Evolutionary conservation across 1,140 invertebrate genomes (phyloP), one percentile per base, ranked within the genome.

Genomic region (Orchesella cincta): DNA sequence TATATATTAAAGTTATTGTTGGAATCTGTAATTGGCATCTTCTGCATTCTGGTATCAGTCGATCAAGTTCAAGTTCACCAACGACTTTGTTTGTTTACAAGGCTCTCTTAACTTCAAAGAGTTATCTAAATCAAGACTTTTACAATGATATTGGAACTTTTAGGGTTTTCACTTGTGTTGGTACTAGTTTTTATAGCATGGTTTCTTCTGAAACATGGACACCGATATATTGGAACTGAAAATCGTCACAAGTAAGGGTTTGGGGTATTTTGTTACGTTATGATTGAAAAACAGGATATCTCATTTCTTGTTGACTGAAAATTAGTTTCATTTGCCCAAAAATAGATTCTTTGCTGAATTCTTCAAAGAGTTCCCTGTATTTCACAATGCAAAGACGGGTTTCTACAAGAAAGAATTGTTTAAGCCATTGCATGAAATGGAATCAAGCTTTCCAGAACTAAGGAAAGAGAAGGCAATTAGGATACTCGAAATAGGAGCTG

Each of bases 401-500:
- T 29, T 12, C 26, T 62, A 29, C 20, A 80, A 80, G 54, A 78
- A 80, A 64, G 16, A 36, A n/a, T 72, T 74, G 33, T 80, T 80
- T 51, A 2, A 57, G 34, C 67, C 79, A 0, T 62, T 80, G 51
- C 51, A 78, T 52, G 74, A 76, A n/a, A 28, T 70, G 34, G 57
- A 79, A 35, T 80, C 78, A n/a, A 33, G 29, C 1, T 73, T 78
- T 46, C 34, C 16, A 0, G 34, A 78, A 36, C 39, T 77, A 29
- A 51, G 71, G 20, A 75, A 75, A 36, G 73, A 71, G 64, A 75
- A 75, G 20, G n/a, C 72, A 3, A 34, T 84, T 29, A 26, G 79
- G 16, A 76, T 84, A 36, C 67, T 85, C 31, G 84, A 85, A 74
- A 81, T 85, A 34, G 84, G 84, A 3, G 80, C 79, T 34, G 84